phyloP scores from a whole-genome alignment of 2,797 vertebrate species.

The Hippoglossus hippoglossus region DNA sequence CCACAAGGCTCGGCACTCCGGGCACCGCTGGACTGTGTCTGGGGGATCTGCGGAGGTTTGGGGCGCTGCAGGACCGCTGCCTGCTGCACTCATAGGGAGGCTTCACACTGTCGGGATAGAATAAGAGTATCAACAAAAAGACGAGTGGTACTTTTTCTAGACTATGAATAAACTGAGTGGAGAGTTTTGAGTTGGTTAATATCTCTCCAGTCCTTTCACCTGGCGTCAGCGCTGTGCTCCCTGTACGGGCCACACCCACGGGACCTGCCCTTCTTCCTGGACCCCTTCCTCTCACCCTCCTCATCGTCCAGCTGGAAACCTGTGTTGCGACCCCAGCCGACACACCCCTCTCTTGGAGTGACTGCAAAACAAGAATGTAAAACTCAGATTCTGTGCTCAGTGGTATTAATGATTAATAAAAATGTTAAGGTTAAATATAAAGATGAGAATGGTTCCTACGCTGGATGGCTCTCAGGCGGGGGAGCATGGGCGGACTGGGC shows the following conservation, averaged over 20 bases:
- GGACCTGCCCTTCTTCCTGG: conserved; percentile 91
- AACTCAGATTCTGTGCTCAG: neutral
- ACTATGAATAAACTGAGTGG: neutral
- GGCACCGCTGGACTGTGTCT: conserved; percentile 90
- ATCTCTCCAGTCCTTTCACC: conserved; percentile 74
- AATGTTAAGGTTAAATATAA: neutral
- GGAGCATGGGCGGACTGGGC: conserved; percentile 92
- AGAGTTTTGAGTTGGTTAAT: neutral
- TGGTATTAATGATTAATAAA: neutral
- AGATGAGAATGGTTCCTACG: conserved; percentile 79
- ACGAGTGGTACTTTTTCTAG: neutral
- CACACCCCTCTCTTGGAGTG: conserved; percentile 89
- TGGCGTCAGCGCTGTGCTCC: conserved; percentile 90
- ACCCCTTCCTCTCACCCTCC: conserved; percentile 89
- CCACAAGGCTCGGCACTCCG: conserved; percentile 92
- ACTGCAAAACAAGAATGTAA: conserved; percentile 79
- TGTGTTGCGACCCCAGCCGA: conserved; percentile 87
- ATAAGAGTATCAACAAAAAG: neutral
- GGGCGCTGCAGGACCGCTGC: conserved; percentile 94
- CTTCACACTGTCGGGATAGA: conserved; percentile 83
- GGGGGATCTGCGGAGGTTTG: conserved; percentile 93
- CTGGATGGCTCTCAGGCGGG: conserved; percentile 96
- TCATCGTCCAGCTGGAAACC: conserved; percentile 88
- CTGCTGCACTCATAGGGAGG: conserved; percentile 90
- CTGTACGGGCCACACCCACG: conserved; percentile 87